phyloP scores from a whole-genome alignment of 2,888 invertebrate species.

The Lasioglossum marginatum region DNA sequence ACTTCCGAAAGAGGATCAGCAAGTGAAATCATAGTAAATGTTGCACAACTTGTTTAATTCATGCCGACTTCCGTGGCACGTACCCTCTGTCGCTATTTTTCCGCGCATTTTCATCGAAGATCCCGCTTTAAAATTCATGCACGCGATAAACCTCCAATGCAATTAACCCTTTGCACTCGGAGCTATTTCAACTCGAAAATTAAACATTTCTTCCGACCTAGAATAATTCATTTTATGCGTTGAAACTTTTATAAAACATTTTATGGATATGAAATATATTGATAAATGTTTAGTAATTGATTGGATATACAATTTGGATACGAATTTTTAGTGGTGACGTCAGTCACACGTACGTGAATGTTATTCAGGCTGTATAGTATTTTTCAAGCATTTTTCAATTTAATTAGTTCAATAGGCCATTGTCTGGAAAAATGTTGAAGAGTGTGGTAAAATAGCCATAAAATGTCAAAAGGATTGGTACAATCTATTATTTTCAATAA shows the following conservation, averaged over 20 bases:
- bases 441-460: neutral
- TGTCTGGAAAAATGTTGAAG: neutral
- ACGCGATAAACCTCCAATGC: neutral
- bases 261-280: no score
- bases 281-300: no score
- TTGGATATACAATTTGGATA: no score
- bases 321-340: no score
- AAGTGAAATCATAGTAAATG: constrained; percentile 7
- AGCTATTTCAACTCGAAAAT: no score
- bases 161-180: neutral
- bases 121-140: neutral
- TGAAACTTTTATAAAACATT: no score
- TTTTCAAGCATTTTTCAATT: no score
- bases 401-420: no score
- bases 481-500: neutral
- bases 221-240: no score
- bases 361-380: no score
- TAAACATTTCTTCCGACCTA: no score
- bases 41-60: constrained; percentile 18
- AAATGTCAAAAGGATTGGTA: neutral
- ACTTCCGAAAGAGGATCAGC: neutral
- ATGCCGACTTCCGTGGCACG: neutral
- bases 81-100: neutral
- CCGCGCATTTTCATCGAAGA: neutral
- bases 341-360: no score